Base-by-base conservation (phyloP, 2,888 invertebrate genomes). In the Ceramica pisi region DNA sequence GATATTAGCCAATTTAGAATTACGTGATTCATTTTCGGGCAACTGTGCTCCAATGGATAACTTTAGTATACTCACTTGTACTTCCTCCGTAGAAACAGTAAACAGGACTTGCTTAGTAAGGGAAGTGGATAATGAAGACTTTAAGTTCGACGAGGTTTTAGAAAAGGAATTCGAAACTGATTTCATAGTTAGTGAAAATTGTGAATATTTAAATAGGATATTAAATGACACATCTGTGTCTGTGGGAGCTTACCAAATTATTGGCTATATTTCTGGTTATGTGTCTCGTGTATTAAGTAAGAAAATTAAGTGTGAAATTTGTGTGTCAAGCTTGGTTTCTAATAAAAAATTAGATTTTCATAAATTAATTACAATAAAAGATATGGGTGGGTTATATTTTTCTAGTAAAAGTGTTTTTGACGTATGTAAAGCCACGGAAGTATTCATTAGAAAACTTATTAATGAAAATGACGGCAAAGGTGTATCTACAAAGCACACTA, bases 331-430 rank as follows among this genome's bases (percentile, higher is more conserved):
- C 4, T 31, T 55, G 10, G 55, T 55, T 56, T 56, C n/a, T 1
- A 2, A 35, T 35, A 35, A 10, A 35, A 21, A 57, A 53, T 9
- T 26, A 53, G 53, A 53, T 38, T 38, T 38, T 38, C 38, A 38
- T 38, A 38, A 38, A 38, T 38, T 38, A 38, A 38, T 38, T 9
- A 8, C 53, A 53, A 9, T 53, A 26, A 53, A 16, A 53, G 53
- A 26, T 53, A 53, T 53, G 26, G 26, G 26, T 53, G 53, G 53
- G 23, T 53, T 53, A 53, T 53, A 8, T 31, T 35, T n/a, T 35
- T 56, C n/a, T 35, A 56, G 35, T 35, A 56, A 56, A 56, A 56
- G 56, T n/a, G 56, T 35, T 57, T 57, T 57, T n/a, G 56, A 57
- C n/a, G n/a, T 57, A n/a, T 57, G 53, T 19, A 53, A 53, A 53